These are phyloP conservation scores for Drosophila nigritarsus DNA, from an alignment of 2,888 invertebrate genomes.

Conservation along the genomic window DNA sequence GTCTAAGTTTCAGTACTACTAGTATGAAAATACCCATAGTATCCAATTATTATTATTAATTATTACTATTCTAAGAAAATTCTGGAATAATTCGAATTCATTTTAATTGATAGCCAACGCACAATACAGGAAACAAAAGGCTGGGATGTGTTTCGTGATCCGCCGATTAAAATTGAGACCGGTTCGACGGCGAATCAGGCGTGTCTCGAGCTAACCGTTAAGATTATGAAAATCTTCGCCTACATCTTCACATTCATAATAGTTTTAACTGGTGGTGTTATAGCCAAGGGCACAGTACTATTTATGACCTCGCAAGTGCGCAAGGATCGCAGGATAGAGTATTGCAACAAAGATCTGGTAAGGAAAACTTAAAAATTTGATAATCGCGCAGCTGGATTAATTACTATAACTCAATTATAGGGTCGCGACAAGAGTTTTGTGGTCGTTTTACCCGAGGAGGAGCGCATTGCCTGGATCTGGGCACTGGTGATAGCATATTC, in stretches of 20 bases:
- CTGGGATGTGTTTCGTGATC: constrained; percentile 98
- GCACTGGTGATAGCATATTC: constrained; percentile 94
- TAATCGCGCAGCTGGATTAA: constrained; percentile 1
- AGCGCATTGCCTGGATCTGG: constrained; percentile 97
- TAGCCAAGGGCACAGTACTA: constrained; percentile 94
- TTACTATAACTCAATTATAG: constrained; percentile 84
- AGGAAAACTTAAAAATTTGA: constrained; percentile 46
- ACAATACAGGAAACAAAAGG: constrained; percentile 95
- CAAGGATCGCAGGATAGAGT: constrained; percentile 90
- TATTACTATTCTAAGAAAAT: neutral
- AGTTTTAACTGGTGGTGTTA: constrained; percentile 93
- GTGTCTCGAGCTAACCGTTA: constrained; percentile 93
- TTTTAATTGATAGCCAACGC: constrained; percentile 87
- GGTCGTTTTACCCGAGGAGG: constrained; percentile 92
- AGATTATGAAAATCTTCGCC: constrained; percentile 92
- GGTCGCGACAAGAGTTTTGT: constrained; percentile 94
- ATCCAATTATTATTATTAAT: too few relatives aligned
- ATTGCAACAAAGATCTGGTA: constrained; percentile 95
- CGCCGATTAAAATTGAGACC: constrained; percentile 94
- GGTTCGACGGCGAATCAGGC: constrained; percentile 95
- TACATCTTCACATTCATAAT: constrained; percentile 94
- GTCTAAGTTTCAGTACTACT: neutral
- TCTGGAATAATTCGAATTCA: neutral
- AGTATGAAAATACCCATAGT: too few relatives aligned
- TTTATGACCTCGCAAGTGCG: constrained; percentile 96